Base-by-base conservation (phyloP, 2,797 vertebrate species). In the Austrolebias charrua region DNA sequence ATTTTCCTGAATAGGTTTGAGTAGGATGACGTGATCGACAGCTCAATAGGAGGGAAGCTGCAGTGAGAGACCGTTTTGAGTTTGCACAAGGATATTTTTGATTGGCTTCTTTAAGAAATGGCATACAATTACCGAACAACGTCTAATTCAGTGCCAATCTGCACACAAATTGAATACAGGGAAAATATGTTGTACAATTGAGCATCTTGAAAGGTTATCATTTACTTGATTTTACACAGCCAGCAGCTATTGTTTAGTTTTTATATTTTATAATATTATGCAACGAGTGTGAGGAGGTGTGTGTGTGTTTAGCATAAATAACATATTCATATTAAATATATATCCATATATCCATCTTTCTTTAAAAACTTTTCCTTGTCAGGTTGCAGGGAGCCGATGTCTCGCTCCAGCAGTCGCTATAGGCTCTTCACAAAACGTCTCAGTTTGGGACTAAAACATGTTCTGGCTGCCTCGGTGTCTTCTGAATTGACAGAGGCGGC, bases 171-270 rank as follows among this genome's bases (percentile, higher is more conserved):
- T 48, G 63, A 76, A 78, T 66, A 29, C 14, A 64, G n/a, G 29
- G 16, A 29, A 49, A 55, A 52, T 71, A 24, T 16, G 56, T 45
- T 70, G 76, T 35, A 84, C 73, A 86, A 84, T 82, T 55, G 69
- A 40, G 28, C n/a, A 13, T 63, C 47, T 75, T 78, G 58, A 79
- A 81, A 80, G 67, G 56, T 74, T 88, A 70, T 76, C 10, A 76
- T 84, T 82, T 76, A 48, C 64, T 62, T 80, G 69, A 82, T 86
- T 86, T 87, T 55, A 76, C 53, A 64, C 51, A 75, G 68, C 61
- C 16, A 63, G 46, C 67, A 71, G 75, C 79, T 67, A 78, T 51
- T 54, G 20, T 71, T 71, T 55, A 31, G 56, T 62, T 63, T 40
- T 44, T 47, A 29, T 18, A 60, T 33, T 60, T 66, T 5, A 48